Conservation (phyloP, 2,888 invertebrate species). For the Eilema caniola region DNA sequence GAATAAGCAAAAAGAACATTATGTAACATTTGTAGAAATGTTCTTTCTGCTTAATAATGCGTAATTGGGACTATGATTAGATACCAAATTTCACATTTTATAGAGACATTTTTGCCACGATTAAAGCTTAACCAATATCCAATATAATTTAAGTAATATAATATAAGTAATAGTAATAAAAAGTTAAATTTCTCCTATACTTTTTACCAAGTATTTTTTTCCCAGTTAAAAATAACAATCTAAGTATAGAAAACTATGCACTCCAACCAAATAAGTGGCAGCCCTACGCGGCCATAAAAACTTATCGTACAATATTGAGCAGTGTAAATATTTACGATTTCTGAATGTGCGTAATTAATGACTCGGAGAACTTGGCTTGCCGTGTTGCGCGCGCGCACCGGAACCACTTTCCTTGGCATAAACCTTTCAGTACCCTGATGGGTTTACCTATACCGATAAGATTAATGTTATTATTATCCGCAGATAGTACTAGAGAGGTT, state of each 20-base stretch:
- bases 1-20: too few relatives aligned
- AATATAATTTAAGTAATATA: too few relatives aligned
- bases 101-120: too few relatives aligned
- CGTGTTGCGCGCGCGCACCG: constrained; percentile 36
- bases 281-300: constrained; percentile 62
- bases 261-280: constrained; percentile 26
- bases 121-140: too few relatives aligned
- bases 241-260: background rate
- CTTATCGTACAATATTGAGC: constrained; percentile 63
- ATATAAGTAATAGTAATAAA: too few relatives aligned
- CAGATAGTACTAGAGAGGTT: background rate
- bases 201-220: background rate
- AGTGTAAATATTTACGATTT: constrained; percentile 73
- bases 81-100: too few relatives aligned
- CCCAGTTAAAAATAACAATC: background rate
- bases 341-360: constrained; percentile 67
- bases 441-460: constrained; percentile 20
- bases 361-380: constrained; percentile 16
- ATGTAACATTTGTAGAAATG: too few relatives aligned
- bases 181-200: background rate
- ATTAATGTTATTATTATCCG: background rate
- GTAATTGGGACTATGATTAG: too few relatives aligned
- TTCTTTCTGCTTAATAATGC: too few relatives aligned
- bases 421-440: constrained; percentile 53
- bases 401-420: constrained; percentile 55